Evolutionary conservation across 2,888 invertebrate species (phyloP).

Genomic region (Elegia similella): DNA sequence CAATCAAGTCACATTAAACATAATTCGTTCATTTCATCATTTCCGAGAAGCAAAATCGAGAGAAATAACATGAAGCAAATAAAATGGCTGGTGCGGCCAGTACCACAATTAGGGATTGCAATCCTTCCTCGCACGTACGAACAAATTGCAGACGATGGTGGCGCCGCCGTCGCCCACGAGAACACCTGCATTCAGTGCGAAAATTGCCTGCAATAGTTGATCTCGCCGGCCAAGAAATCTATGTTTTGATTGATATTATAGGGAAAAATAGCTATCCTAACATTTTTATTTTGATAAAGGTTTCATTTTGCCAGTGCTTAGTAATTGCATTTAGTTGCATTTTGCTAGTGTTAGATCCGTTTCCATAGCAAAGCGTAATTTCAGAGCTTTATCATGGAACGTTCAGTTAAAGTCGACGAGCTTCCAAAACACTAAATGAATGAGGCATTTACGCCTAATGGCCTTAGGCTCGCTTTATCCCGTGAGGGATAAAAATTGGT

Average conservation of each 20-base stretch:
- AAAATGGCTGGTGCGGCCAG: slow-evolving; percentile 43
- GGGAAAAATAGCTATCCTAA: too few species aligned
- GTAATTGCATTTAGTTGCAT: too few species aligned
- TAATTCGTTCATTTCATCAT: slow-evolving; percentile 44
- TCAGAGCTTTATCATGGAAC: too few species aligned
- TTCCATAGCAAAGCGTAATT: too few species aligned
- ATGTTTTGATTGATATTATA: neutral
- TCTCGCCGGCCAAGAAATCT: neutral
- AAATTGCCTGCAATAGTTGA: slow-evolving; percentile 1
- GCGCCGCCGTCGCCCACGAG: slow-evolving; percentile 35
- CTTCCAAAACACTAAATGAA: too few species aligned
- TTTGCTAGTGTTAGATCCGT: too few species aligned
- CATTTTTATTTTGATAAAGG: too few species aligned
- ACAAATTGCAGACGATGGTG: slow-evolving; percentile 66
- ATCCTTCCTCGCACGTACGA: slow-evolving; percentile 72
- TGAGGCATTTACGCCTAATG: too few species aligned
- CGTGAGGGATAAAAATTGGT: too few species aligned
- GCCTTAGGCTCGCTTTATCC: too few species aligned
- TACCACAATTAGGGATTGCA: slow-evolving; percentile 63
- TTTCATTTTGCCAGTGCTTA: too few species aligned
- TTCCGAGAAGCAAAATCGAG: slow-evolving; percentile 57
- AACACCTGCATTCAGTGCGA: slow-evolving; percentile 24
- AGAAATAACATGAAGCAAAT: slow-evolving; percentile 45
- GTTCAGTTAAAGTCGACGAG: too few species aligned
- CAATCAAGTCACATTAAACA: slow-evolving; percentile 43